These are phyloP conservation scores for Ochotona curzoniae DNA, from an alignment of 2,113 vertebrate genomes.

Conservation along the genomic window DNA sequence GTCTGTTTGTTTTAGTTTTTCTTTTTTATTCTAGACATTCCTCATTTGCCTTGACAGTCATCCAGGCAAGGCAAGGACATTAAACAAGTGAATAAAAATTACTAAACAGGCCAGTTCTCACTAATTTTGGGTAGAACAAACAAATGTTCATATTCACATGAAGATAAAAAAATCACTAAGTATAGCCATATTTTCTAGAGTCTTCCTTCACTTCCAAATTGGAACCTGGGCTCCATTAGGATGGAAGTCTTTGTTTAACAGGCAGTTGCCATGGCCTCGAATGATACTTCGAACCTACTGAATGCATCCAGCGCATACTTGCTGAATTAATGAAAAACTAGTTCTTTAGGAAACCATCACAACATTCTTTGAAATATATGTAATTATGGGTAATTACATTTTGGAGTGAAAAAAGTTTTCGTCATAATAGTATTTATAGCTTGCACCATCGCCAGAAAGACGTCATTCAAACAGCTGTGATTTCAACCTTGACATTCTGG, in stretches of 20 bases:
- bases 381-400: not conserved
- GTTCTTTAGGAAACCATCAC: not conserved
- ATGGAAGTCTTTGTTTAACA: not conserved
- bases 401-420: not conserved
- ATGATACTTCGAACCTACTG: not conserved
- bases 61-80: not conserved
- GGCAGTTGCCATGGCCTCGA: not conserved
- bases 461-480: not conserved
- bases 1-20: no score
- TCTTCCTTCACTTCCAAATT: not conserved
- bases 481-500: not conserved
- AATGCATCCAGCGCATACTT: not conserved
- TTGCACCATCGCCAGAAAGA: not conserved
- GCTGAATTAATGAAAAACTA: slow-evolving; percentile 6
- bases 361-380: not conserved
- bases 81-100: not conserved
- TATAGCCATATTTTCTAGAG: not conserved
- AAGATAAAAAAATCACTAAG: not conserved
- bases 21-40: not conserved
- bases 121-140: not conserved
- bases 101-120: not conserved
- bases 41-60: not conserved
- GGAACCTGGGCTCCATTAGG: not conserved
- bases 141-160: not conserved
- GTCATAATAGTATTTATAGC: not conserved